Percentiles rank a stretch among this genome's conserved stretches.
phyloP scores from a whole-genome alignment of 2,888 invertebrate species.

The Sinopyrophorus schimmeli region DNA sequence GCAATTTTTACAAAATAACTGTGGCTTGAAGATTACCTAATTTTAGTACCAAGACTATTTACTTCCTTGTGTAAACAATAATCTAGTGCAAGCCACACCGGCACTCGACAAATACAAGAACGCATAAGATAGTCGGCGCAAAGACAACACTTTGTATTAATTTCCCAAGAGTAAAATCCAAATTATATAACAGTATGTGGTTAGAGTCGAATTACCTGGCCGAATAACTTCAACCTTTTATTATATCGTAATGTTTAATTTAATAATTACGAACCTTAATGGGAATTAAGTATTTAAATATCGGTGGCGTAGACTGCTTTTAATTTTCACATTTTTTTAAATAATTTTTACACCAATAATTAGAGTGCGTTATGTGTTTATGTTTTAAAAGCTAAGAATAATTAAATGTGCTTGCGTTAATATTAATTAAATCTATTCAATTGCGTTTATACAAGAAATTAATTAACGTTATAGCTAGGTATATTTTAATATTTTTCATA shows the following conservation, averaged over 20 bases:
- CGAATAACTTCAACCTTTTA: constrained; percentile 11
- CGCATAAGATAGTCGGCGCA: constrained; percentile 37
- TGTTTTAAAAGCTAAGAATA: too few relatives aligned
- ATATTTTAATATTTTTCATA: too few relatives aligned
- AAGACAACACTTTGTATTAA: constrained; percentile 43
- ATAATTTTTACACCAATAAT: too few relatives aligned
- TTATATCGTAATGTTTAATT: constrained; percentile 9
- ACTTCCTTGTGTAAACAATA: constrained; percentile 17
- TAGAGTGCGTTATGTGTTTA: too few relatives aligned
- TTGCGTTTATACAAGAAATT: too few relatives aligned
- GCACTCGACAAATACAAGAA: constrained; percentile 23
- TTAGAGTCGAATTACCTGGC: constrained; percentile 21
- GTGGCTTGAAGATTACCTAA: constrained; percentile 14
- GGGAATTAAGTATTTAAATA: constrained; percentile 1
- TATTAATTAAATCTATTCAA: too few relatives aligned
- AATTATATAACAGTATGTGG: constrained; percentile 32
- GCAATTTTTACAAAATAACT: constrained; percentile 6
- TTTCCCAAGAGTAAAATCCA: constrained; percentile 39
- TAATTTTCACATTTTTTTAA: too few relatives aligned
- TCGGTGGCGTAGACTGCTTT: too few relatives aligned
- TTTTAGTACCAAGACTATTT: constrained; percentile 17
- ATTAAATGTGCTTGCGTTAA: too few relatives aligned
- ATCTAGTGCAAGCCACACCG: constrained; percentile 21
- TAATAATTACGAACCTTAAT: constrained; percentile 6
- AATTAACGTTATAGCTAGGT: too few relatives aligned